These are phyloP conservation scores for Tragelaphus buxtoni DNA, from an alignment of 2,113 vertebrate species.

Conservation along the genomic window DNA sequence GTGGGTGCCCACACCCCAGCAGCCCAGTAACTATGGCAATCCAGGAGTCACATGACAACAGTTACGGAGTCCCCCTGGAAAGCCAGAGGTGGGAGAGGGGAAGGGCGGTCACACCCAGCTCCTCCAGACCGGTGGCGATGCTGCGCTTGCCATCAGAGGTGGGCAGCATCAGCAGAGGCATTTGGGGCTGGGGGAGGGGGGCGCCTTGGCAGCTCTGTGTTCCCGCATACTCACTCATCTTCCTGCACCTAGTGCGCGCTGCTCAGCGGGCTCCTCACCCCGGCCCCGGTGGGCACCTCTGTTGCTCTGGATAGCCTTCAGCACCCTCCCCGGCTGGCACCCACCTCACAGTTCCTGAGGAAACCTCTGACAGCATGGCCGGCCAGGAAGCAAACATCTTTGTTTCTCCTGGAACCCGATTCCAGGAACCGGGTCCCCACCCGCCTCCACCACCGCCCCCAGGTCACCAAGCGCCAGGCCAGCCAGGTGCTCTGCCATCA, in stretches of 20 bases:
- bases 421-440: conserved; percentile 24
- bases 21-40: conserved; percentile 31
- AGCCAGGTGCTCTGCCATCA: conserved; percentile 32
- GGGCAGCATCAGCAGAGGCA: neutral
- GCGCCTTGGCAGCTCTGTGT: neutral
- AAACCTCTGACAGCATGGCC: neutral
- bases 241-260: neutral
- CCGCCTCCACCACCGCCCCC: neutral
- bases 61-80: neutral
- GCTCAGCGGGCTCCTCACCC: neutral
- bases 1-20: neutral
- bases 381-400: conserved; percentile 51
- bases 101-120: conserved; percentile 25
- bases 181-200: neutral
- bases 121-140: neutral
- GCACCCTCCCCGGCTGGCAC: conserved; percentile 18
- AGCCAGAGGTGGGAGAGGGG: neutral
- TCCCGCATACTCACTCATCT: neutral
- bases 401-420: conserved; percentile 59
- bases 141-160: neutral
- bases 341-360: conserved; percentile 48
- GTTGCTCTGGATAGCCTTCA: neutral
- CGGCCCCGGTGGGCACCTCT: neutral
- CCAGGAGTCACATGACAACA: conserved; percentile 5
- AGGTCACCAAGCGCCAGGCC: neutral